A percentile compares a stretch with the other conserved stretches of the same genome.
Conservation (phyloP, 2,113 vertebrate genomes). For the Crypturellus undulatus region DNA sequence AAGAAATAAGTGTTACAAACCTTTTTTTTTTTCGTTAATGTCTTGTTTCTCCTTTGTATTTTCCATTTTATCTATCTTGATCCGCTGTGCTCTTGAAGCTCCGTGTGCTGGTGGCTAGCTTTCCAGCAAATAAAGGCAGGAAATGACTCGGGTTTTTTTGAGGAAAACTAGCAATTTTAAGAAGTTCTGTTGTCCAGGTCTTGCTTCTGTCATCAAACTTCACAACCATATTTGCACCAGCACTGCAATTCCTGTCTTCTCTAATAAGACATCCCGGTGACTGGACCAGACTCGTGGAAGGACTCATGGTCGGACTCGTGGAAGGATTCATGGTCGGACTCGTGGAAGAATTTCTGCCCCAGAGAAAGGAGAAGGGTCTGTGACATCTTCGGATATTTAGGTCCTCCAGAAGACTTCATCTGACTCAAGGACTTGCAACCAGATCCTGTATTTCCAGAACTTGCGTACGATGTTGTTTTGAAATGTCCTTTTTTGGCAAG, state of each 20-base stretch:
- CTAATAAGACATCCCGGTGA: not conserved
- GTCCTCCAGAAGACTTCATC: not conserved
- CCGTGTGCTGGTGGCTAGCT: not conserved
- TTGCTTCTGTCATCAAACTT: not conserved
- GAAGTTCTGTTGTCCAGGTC: not conserved
- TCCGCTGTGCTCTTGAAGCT: not conserved
- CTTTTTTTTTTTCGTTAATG: constrained; percentile 34
- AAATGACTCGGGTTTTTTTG: not conserved
- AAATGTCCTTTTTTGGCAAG: not conserved
- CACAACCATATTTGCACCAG: not conserved
- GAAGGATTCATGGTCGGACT: rapidly evolving
- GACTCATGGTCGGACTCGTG: rapidly evolving
- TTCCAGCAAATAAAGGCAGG: not conserved
- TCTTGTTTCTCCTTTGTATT: not conserved
- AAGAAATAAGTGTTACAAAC: constrained; percentile 32
- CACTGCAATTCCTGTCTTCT: not conserved
- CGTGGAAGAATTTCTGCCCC: not conserved
- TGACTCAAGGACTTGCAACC: not conserved
- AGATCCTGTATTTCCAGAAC: not conserved
- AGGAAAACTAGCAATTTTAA: not conserved
- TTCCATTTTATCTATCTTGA: not conserved
- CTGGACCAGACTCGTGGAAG: not conserved
- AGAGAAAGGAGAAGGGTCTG: not conserved
- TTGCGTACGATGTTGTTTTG: rapidly evolving
- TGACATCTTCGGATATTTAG: not conserved